These are phyloP conservation scores for Crocallis elinguaria DNA, from an alignment of 2,888 invertebrate species.

Conservation along the genomic window DNA sequence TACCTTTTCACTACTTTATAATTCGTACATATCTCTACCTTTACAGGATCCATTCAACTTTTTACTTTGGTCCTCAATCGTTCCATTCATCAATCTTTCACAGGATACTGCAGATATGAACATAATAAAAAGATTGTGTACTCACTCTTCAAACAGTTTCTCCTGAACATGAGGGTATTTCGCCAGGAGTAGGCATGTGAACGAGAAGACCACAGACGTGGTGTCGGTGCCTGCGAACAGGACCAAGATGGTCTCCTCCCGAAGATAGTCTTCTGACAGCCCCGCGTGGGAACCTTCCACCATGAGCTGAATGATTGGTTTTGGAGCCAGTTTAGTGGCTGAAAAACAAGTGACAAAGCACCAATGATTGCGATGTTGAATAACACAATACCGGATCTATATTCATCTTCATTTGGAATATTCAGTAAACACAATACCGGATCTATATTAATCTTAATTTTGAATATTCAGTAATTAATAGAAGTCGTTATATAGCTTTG, in stretches of 20 bases:
- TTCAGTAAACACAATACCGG: too few species aligned
- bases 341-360: background rate
- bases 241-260: constrained; percentile 54
- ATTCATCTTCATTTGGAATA: too few species aligned
- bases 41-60: too few species aligned
- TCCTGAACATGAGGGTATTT: constrained; percentile 53
- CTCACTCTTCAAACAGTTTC: constrained; percentile 57
- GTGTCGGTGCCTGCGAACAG: constrained; percentile 61
- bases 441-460: too few species aligned
- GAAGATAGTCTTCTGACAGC: constrained; percentile 28
- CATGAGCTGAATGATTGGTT: background rate
- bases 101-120: too few species aligned
- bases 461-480: too few species aligned
- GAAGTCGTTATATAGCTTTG: too few species aligned
- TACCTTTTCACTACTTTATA: too few species aligned
- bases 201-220: constrained; percentile 51
- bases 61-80: background rate
- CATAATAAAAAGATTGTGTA: background rate
- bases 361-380: too few species aligned
- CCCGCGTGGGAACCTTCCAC: constrained; percentile 32
- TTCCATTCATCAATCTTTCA: too few species aligned
- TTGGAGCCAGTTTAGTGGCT: background rate
- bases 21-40: too few species aligned
- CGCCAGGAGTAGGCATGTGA: constrained; percentile 49
- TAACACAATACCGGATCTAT: too few species aligned